Evolutionary conservation across 2,888 invertebrate genomes (phyloP).

Genomic region (Tanypteryx hageni): DNA sequence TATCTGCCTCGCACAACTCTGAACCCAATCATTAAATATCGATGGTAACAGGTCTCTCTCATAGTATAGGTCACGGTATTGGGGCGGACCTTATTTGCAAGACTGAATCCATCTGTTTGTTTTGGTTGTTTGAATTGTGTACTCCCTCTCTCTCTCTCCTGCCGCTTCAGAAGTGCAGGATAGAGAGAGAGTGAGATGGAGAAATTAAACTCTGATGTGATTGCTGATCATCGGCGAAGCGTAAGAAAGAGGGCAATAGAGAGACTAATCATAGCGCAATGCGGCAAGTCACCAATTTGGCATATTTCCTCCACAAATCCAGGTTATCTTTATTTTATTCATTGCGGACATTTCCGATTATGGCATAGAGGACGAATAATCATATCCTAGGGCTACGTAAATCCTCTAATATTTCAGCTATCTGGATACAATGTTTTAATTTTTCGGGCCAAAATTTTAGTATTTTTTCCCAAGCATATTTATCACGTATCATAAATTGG

Average conservation of each 20-base stretch:
- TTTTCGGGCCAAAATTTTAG: neutral
- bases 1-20: neutral
- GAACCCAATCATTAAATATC: constrained; percentile 41
- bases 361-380: neutral
- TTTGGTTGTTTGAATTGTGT: constrained; percentile 11
- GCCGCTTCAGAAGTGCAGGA: too few species aligned
- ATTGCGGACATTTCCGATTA: neutral
- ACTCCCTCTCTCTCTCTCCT: neutral
- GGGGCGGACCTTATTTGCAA: constrained; percentile 9
- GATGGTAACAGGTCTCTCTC: constrained; percentile 43
- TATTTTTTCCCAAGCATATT: neutral
- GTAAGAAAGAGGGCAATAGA: neutral
- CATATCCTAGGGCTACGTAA: too few species aligned
- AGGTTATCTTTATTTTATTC: too few species aligned
- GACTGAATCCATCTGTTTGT: constrained; percentile 5
- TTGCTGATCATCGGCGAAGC: neutral
- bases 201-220: constrained; percentile 33
- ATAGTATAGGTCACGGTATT: constrained; percentile 35
- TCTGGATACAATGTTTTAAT: neutral
- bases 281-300: neutral
- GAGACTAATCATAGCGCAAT: neutral
- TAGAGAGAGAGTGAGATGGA: neutral
- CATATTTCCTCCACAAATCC: too few species aligned
- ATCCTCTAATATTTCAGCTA: neutral
- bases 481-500: neutral